Evolutionary conservation across 2,888 invertebrate species (phyloP).

Genomic region (Miltochrista miniata): DNA sequence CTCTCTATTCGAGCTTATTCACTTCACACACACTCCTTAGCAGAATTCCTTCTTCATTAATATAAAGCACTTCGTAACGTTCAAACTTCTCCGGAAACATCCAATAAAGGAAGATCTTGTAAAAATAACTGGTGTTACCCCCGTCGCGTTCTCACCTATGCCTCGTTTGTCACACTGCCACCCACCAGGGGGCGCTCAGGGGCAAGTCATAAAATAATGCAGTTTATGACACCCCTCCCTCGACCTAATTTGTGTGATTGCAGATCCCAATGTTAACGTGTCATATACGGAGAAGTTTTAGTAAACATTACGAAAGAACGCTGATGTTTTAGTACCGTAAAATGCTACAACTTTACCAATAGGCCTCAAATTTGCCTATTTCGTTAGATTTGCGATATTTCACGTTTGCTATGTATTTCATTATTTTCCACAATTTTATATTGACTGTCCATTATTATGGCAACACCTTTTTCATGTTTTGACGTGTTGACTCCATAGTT

Average conservation of each 20-base stretch:
- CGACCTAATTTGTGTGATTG: conserved; percentile 46
- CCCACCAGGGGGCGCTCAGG: conserved; percentile 12
- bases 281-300: conserved; percentile 1
- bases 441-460: no score
- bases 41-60: conserved; percentile 12
- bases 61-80: conserved; percentile 2
- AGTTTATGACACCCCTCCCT: conserved; percentile 31
- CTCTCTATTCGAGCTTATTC: not conserved
- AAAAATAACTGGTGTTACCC: conserved; percentile 48
- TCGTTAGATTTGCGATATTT: no score
- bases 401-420: no score
- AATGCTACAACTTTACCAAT: no score
- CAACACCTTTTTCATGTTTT: no score
- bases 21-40: not conserved
- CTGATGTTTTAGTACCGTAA: no score
- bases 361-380: no score
- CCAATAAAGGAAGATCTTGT: conserved; percentile 45
- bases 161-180: conserved; percentile 26
- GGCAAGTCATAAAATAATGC: conserved; percentile 43
- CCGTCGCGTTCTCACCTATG: conserved; percentile 35
- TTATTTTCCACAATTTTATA: no score
- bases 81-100: conserved; percentile 17
- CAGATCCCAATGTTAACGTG: conserved; percentile 26
- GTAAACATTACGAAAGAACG: not conserved
- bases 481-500: no score